These are phyloP conservation scores for Collichthys lucidus DNA, from an alignment of 2,113 vertebrate species.

Conservation along the genomic window DNA sequence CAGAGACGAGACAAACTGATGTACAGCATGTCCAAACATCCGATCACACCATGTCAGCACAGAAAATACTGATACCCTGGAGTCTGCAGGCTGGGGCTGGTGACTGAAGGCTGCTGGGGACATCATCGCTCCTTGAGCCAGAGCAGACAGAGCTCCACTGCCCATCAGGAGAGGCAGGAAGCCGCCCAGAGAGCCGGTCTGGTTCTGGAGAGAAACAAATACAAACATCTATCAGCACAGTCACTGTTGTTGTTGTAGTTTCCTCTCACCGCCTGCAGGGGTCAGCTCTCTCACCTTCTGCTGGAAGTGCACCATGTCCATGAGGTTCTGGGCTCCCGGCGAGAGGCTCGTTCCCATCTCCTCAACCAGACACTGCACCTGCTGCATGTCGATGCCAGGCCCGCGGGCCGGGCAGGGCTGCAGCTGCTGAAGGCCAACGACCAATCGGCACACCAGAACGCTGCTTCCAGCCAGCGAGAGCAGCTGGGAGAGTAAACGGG, in stretches of 20 bases:
- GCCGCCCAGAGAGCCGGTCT: slow-evolving; percentile 69
- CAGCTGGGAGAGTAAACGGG: slow-evolving; percentile 78
- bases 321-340: slow-evolving; percentile 93
- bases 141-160: slow-evolving; percentile 65
- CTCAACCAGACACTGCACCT: slow-evolving; percentile 90
- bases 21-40: background rate
- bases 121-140: slow-evolving; percentile 46
- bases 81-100: slow-evolving; percentile 24
- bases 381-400: slow-evolving; percentile 87
- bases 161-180: slow-evolving; percentile 84
- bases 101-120: slow-evolving; percentile 1
- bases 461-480: slow-evolving; percentile 89
- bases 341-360: slow-evolving; percentile 92
- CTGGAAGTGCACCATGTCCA: slow-evolving; percentile 93
- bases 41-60: no score
- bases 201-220: slow-evolving; percentile 73
- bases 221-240: background rate
- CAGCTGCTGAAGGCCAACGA: slow-evolving; percentile 76
- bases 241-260: background rate
- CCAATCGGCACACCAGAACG: slow-evolving; percentile 84
- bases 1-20: background rate
- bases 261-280: background rate
- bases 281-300: slow-evolving; percentile 86
- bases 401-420: slow-evolving; percentile 52
- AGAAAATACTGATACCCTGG: slow-evolving; percentile 28